phyloP scores from a whole-genome alignment of 2,113 vertebrate species.

The Connochaetes taurinus region DNA sequence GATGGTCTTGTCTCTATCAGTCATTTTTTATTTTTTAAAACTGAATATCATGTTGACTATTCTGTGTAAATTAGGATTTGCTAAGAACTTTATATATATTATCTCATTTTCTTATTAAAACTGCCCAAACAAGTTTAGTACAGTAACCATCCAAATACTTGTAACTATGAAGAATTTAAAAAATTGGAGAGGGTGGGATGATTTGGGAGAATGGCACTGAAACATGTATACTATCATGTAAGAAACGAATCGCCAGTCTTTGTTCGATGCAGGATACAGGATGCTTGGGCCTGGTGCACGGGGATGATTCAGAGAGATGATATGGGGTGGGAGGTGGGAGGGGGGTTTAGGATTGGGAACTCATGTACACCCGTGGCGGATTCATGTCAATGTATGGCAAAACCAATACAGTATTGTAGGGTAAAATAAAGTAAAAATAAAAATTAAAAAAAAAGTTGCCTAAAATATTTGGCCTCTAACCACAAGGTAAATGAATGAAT shows the following conservation, averaged over 20 bases:
- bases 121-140: neutral
- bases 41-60: neutral
- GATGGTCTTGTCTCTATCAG: neutral
- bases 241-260: no score
- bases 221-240: no score
- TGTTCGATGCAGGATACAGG: no score
- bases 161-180: neutral
- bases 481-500: neutral
- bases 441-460: neutral
- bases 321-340: no score
- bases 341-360: no score
- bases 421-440: no score
- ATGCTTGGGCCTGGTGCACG: no score
- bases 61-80: neutral
- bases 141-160: neutral
- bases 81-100: neutral
- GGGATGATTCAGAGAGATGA: no score
- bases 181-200: neutral
- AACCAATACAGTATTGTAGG: no score
- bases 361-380: no score
- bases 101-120: neutral
- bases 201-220: no score
- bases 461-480: neutral
- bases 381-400: no score
- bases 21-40: neutral